phyloP scores from a whole-genome alignment of 2,888 invertebrate genomes.

The Epirrhoe tristata region DNA sequence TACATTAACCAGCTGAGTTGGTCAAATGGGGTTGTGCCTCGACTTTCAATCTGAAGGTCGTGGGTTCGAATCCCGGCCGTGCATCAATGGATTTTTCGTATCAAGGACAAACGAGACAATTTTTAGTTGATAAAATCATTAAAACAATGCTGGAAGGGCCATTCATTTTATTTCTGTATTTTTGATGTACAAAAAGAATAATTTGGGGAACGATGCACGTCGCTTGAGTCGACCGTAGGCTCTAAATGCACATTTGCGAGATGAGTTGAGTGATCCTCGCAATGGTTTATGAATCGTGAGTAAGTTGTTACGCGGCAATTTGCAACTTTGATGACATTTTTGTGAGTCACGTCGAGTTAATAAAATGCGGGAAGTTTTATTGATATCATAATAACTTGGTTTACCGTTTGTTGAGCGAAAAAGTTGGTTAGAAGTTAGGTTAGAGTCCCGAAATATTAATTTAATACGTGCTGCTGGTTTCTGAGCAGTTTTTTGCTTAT shows the following conservation, averaged over 20 bases:
- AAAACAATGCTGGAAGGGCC: no score
- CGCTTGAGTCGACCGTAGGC: constrained; percentile 18
- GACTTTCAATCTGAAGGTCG: no score
- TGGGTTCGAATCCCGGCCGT: no score
- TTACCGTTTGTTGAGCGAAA: constrained; percentile 24
- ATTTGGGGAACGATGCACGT: no score
- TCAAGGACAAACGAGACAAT: no score
- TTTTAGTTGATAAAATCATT: no score
- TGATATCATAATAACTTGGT: constrained; percentile 33
- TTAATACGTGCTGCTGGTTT: neutral
- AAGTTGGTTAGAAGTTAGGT: constrained; percentile 25
- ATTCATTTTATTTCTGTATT: no score
- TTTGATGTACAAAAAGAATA: no score
- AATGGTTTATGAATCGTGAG: constrained; percentile 64
- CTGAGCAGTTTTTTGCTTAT: neutral
- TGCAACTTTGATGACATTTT: constrained; percentile 53
- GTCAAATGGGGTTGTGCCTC: no score
- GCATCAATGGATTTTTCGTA: no score
- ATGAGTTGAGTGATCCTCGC: constrained; percentile 41
- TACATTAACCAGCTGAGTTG: no score
- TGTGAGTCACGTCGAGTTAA: constrained; percentile 45
- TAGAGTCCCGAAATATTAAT: neutral
- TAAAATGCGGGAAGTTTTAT: constrained; percentile 42
- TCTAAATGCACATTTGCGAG: constrained; percentile 26
- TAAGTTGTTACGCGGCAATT: constrained; percentile 65